Percentiles rank a stretch among this genome's conserved stretches.
Conservation (phyloP, 2,888 invertebrate species). For the Perithous albicinctus region DNA sequence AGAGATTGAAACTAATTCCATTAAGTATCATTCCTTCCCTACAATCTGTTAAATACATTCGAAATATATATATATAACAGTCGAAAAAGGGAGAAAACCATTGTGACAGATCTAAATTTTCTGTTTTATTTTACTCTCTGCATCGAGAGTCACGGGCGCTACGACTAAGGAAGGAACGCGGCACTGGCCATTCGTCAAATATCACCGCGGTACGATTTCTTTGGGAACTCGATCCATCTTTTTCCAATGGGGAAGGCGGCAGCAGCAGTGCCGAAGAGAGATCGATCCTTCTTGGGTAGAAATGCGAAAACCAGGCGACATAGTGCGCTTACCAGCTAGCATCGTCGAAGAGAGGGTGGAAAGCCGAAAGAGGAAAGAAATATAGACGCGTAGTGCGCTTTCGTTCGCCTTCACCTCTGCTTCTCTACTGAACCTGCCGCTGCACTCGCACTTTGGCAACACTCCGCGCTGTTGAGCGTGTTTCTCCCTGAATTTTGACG, state of each 20-base stretch:
- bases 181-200: slow-evolving; percentile 68
- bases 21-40: background rate
- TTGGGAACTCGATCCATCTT: slow-evolving; percentile 68
- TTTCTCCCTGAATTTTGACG: slow-evolving; percentile 59
- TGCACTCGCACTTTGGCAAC: slow-evolving; percentile 27
- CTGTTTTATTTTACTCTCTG: slow-evolving; percentile 15
- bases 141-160: slow-evolving; percentile 3
- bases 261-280: slow-evolving; percentile 22
- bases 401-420: slow-evolving; percentile 28
- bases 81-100: slow-evolving; percentile 19
- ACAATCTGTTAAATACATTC: background rate
- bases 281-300: slow-evolving; percentile 58
- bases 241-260: slow-evolving; percentile 52
- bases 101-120: slow-evolving; percentile 20
- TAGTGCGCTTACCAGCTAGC: slow-evolving; percentile 22
- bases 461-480: slow-evolving; percentile 22
- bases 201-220: slow-evolving; percentile 67
- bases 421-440: background rate
- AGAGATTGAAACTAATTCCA: background rate
- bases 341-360: slow-evolving; percentile 10
- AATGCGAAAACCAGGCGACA: slow-evolving; percentile 12
- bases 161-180: slow-evolving; percentile 11
- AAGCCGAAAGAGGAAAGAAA: slow-evolving; percentile 27
- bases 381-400: slow-evolving; percentile 41
- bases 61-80: slow-evolving; percentile 6